Evolutionary conservation across 2,888 invertebrate genomes (phyloP), one percentile per base, ranked within the genome.

Genomic region (Pocota personata): DNA sequence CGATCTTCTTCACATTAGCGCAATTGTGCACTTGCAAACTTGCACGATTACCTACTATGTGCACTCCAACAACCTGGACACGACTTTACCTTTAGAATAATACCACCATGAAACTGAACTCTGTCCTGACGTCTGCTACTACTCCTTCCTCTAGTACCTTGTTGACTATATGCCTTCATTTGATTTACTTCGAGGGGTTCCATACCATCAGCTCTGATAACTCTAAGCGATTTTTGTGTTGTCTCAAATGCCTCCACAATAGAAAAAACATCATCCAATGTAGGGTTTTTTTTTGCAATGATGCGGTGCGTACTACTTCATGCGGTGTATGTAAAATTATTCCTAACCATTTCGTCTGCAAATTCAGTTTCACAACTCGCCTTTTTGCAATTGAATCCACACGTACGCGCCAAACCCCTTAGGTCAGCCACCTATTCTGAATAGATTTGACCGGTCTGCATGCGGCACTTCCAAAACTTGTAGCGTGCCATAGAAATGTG

Each of bases 211-310:
- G 35, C 35, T 35, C 35, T 12, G 35, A 35, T 35, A 35, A 35
- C 35, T 12, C 10, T 35, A 10, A 35, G 35, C 12, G 35, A 35
- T 12, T 67, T 76, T 16, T 67, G 58, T 3, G 67, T 57, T n/a
- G 50, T 24, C 30, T 76, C 58, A 60, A 58, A 69, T 19, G 69
- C 69, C 24, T 69, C 43, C n/a, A 57, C 69, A 43, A 69, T 27
- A n/a, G 50, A 50, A 50, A 50, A 27, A 30, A 52, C 30, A 12
- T 35, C 35, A 35, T 27, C 3, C 24, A 77, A 27, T 4, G 27
- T 40, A 58, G 77, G 77, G 8, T 67, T 67, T 12, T 77, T 30
- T 77, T 73, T 72, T 76, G 72, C 24, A 24, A 55, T 50, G 40
- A 16, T 27, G 35, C 35, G 35, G 35, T 35, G 35, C 12, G 35